Evolutionary conservation across 1,140 invertebrate genomes (phyloP).

Genomic region (Drosophila lini): DNA sequence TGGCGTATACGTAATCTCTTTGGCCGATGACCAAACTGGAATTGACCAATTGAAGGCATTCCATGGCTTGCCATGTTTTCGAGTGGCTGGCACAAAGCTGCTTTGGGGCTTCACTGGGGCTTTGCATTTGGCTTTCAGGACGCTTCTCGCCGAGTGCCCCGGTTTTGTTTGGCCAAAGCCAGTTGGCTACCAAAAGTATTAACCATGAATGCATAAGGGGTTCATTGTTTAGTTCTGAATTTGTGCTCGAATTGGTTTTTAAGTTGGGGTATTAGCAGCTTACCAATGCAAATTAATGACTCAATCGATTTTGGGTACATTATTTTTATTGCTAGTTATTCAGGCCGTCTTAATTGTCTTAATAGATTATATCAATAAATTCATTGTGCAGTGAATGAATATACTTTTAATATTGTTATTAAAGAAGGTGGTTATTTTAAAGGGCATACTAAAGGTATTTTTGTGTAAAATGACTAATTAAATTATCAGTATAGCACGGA

Average conservation of each 20-base stretch:
- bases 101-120: slow-evolving; percentile 57
- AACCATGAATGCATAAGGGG: slow-evolving; percentile 6
- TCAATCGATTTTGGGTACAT: background rate
- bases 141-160: slow-evolving; percentile 13
- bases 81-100: slow-evolving; percentile 67
- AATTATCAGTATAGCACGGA: no score
- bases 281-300: slow-evolving; percentile 23
- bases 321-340: background rate
- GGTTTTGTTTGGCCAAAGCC: slow-evolving; percentile 27
- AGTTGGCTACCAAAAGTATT: slow-evolving; percentile 28
- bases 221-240: slow-evolving; percentile 8
- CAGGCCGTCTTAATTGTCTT: background rate
- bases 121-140: slow-evolving; percentile 39
- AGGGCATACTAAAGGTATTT: background rate
- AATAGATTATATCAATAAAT: background rate
- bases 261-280: slow-evolving; percentile 1
- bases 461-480: slow-evolving; percentile 3
- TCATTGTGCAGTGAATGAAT: background rate
- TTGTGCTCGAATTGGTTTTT: slow-evolving; percentile 6
- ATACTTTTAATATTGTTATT: background rate
- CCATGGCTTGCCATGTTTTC: slow-evolving; percentile 64
- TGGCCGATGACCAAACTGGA: slow-evolving; percentile 52
- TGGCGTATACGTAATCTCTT: slow-evolving; percentile 69
- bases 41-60: slow-evolving; percentile 56
- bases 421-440: no score